These are phyloP conservation scores for Caenorhabditis uteleia DNA, from an alignment of 2,888 invertebrate genomes.

Conservation along the genomic window DNA sequence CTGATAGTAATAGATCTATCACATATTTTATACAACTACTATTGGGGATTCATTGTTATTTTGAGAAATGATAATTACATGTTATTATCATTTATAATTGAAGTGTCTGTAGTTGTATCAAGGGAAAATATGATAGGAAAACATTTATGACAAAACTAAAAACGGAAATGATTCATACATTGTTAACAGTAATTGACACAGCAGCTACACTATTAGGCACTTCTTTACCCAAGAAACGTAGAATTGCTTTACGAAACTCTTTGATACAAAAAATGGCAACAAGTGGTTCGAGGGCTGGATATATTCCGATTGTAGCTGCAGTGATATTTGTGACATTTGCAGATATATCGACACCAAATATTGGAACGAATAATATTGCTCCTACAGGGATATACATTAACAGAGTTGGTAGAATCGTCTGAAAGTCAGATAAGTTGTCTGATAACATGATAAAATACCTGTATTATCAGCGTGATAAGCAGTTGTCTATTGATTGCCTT, in stretches of 20 bases:
- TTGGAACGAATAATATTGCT: conserved; percentile 11
- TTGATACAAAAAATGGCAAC: conserved; percentile 22
- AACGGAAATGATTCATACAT: too few species aligned
- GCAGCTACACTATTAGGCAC: too few species aligned
- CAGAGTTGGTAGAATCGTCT: conserved; percentile 18
- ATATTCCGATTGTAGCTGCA: conserved; percentile 7
- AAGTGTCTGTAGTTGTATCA: too few species aligned
- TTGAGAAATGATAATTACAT: too few species aligned
- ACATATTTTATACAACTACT: too few species aligned
- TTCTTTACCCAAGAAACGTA: too few species aligned
- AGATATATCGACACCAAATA: conserved; percentile 14
- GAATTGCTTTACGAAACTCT: conserved; percentile 19
- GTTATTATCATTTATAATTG: too few species aligned
- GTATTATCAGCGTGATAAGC: conserved; percentile 10
- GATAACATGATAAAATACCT: background rate
- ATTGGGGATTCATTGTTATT: too few species aligned
- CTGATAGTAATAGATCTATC: too few species aligned
- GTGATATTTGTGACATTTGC: conserved; percentile 19
- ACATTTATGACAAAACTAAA: too few species aligned
- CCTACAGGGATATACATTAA: conserved; percentile 26
- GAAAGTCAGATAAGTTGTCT: conserved; percentile 3
- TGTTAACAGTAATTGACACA: too few species aligned
- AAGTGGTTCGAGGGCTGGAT: conserved; percentile 21
- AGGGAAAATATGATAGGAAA: too few species aligned
- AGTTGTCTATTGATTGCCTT: conserved; percentile 15